Evolutionary conservation across 1,140 invertebrate species (phyloP), one percentile per base, ranked within the genome.

Genomic region (Aphelenchoides fujianensis): DNA sequence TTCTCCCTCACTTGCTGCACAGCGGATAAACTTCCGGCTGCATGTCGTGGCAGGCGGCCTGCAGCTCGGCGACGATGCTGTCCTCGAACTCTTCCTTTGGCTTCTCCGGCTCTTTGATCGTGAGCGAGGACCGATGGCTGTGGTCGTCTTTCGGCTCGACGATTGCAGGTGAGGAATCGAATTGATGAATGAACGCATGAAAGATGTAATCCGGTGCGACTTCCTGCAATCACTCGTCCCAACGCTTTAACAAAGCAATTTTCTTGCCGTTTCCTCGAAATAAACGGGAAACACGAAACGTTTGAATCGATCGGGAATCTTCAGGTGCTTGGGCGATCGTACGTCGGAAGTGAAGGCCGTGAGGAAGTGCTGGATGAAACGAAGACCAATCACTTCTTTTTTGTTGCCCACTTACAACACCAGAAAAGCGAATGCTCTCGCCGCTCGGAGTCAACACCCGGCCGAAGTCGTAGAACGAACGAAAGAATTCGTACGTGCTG

Each of bases 341-440:
- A 72, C n/a, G 34, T 72, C 70, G 1, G 70, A 75, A 16, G 72
- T 76, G 9, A 76, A 72, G 2, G 75, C 70, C 19, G 73, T 61
- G 1, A 72, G 27, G 36, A 72, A 72, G 41, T 72, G 34, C 69
- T 70, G 30, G 75, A 70, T 31, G 28, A 69, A 16, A 68, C 27
- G 7, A 66, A 61, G 12, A 12, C 12, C 12, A 61, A 66, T 61
- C 9, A 66, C 63, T 36, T 54, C 27, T 66, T 23, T 61, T 59
- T 9, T 66, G 69, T 9, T 9, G 9, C 36, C 16, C 27, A 66
- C 9, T 61, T 61, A 61, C 57, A 12, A 69, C 67, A 12, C 16
- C 23, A 1, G 67, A 30, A 31, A 69, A 69, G 12, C 30, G 12
- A 68, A 69, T 69, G 2, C 23, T 68, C 61, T 69, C 71, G 9